These are phyloP conservation scores for Acromyrmex heyeri DNA, from an alignment of 1,140 invertebrate species.

Conservation along the genomic window DNA sequence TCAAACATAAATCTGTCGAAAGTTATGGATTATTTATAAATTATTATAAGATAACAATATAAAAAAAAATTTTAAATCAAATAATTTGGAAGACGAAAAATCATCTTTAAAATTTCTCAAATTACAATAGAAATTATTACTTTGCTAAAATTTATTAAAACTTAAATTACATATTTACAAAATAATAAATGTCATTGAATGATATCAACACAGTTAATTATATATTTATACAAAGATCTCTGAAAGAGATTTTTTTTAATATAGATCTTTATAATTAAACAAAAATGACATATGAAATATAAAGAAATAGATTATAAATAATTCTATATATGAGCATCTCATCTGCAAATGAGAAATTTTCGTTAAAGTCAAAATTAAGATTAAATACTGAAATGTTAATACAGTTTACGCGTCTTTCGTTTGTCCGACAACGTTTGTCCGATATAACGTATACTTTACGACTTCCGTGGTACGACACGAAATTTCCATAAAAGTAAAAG, in stretches of 20 bases:
- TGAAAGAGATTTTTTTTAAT: too few relatives aligned
- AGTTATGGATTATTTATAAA: neutral
- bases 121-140: neutral
- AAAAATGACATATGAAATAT: neutral
- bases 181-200: neutral
- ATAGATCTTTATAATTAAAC: neutral
- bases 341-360: conserved; percentile 11
- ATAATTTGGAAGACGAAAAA: neutral
- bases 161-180: neutral
- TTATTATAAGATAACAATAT: neutral
- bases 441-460: neutral
- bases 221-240: neutral
- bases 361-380: neutral
- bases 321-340: neutral
- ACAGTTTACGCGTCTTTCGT: neutral
- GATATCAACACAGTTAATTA: neutral
- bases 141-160: neutral
- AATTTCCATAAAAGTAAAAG: conserved; percentile 74
- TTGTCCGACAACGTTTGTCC: neutral
- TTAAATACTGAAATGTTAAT: conserved; percentile 21
- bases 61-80: neutral
- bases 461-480: conserved; percentile 22
- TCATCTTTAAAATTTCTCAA: neutral
- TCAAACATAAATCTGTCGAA: conserved; percentile 62
- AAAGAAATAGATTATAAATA: neutral